Conservation (phyloP, 1,140 invertebrate genomes). For the Heliconius melpomene region DNA sequence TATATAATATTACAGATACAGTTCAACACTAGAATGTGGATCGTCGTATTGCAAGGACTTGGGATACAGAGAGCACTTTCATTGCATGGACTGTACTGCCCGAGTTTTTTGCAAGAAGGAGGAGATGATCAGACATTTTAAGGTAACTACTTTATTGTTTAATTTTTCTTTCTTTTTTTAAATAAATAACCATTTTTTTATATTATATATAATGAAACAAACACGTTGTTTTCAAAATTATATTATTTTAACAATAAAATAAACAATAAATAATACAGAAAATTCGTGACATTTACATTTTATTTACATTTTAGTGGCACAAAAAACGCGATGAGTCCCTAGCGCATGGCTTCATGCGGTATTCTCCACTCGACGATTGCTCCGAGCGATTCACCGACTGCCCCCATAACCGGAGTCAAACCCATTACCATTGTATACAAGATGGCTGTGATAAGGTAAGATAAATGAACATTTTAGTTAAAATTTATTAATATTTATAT, state of each 20-base stretch:
- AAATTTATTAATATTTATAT: not conserved
- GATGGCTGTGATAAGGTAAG: conserved; percentile 94
- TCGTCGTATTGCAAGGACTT: conserved; percentile 90
- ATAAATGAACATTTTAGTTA: not conserved
- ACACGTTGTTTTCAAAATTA: too few relatives aligned
- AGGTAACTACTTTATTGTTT: conserved; percentile 46
- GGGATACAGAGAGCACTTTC: conserved; percentile 96
- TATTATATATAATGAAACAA: too few relatives aligned
- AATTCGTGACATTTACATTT: too few relatives aligned
- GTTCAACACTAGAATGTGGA: conserved; percentile 89
- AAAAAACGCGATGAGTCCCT: conserved; percentile 98
- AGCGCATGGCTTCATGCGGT: conserved; percentile 97
- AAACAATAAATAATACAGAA: too few relatives aligned
- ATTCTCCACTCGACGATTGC: conserved; percentile 95
- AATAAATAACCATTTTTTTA: too few relatives aligned
- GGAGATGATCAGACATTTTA: conserved; percentile 98
- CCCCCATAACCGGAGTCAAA: conserved; percentile 97
- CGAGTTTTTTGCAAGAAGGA: conserved; percentile 98
- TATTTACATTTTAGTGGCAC: conserved; percentile 91
- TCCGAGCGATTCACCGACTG: conserved; percentile 88
- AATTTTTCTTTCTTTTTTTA: too few relatives aligned
- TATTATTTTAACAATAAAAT: too few relatives aligned
- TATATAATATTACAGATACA: conserved; percentile 70
- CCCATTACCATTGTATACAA: conserved; percentile 99
- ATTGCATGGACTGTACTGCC: conserved; percentile 94